Evolutionary conservation across 2,113 vertebrate species (phyloP).

Genomic region (Ochotona curzoniae): DNA sequence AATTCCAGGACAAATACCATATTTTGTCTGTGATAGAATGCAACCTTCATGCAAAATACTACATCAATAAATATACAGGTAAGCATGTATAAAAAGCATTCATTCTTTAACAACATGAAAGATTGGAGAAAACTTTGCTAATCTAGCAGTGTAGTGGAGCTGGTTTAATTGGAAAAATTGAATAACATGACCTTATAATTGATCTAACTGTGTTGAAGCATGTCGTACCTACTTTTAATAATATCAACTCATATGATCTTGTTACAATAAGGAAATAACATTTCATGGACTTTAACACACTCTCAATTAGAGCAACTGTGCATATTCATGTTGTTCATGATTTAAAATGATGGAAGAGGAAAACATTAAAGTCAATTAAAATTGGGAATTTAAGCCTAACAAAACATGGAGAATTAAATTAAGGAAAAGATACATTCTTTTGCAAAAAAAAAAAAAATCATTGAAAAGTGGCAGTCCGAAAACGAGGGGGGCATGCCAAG

Average conservation of each 20-base stretch:
- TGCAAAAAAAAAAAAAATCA: neutral
- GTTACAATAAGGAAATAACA: neutral
- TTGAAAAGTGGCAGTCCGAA: neutral
- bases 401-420: conserved; percentile 4
- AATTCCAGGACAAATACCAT: too few species aligned
- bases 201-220: neutral
- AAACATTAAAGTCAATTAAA: neutral
- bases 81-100: too few species aligned
- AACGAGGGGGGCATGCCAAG: neutral
- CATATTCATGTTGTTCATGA: neutral
- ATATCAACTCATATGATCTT: neutral
- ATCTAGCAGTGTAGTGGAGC: neutral
- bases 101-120: neutral
- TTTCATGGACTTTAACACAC: neutral
- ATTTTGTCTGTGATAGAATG: too few species aligned
- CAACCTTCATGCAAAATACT: too few species aligned
- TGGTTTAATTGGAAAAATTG: neutral
- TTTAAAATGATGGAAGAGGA: neutral
- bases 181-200: neutral
- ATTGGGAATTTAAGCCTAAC: neutral
- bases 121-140: neutral
- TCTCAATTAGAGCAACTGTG: too few species aligned
- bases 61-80: too few species aligned
- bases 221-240: neutral
- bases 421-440: neutral